These are phyloP conservation scores for Sciurus carolinensis DNA, from an alignment of 2,797 vertebrate genomes.

Conservation along the genomic window DNA sequence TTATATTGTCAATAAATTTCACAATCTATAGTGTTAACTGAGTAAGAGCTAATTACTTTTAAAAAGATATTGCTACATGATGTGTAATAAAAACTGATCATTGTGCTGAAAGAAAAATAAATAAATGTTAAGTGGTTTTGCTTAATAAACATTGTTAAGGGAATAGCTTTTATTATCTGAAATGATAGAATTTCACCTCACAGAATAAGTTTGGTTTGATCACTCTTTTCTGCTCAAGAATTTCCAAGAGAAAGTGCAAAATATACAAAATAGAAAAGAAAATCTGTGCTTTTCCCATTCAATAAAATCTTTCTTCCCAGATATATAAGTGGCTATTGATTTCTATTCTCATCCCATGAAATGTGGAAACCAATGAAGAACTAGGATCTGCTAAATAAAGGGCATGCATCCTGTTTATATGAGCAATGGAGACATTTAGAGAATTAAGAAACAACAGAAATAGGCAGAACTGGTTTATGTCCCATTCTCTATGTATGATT, in stretches of 20 bases:
- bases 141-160: not conserved
- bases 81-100: not conserved
- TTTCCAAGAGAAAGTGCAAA: not conserved
- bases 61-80: not conserved
- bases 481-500: not conserved
- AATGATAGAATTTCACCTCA: conserved; percentile 31
- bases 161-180: conserved; percentile 14
- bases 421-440: not conserved
- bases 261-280: conserved; percentile 3
- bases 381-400: not conserved
- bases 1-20: not conserved
- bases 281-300: conserved; percentile 33
- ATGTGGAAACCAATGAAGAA: not conserved
- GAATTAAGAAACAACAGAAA: not conserved
- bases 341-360: conserved; percentile 13
- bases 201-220: not conserved
- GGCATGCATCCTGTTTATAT: not conserved
- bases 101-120: not conserved
- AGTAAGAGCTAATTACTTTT: not conserved
- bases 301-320: not conserved
- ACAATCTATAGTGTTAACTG: not conserved
- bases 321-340: conserved; percentile 2
- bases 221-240: not conserved
- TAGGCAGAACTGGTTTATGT: not conserved
- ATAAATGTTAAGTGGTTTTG: not conserved